Conservation (phyloP, 2,888 invertebrate species). For the Drosophila engyochracea region DNA sequence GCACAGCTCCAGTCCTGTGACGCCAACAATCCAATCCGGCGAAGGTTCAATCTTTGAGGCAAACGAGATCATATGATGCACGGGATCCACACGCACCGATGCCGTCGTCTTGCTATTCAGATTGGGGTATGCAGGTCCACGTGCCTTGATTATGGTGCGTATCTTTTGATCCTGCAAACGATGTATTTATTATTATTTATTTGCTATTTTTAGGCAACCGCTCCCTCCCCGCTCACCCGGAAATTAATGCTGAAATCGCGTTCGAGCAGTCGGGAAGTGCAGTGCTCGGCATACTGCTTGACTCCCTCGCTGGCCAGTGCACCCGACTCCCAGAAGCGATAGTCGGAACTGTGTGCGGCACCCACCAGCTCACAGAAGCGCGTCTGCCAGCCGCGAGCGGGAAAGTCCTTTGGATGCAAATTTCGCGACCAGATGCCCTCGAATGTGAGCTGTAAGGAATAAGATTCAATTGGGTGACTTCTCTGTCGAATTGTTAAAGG, state of each 20-base stretch:
- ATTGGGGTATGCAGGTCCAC: constrained; percentile 95
- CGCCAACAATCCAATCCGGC: constrained; percentile 99
- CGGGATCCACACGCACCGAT: constrained; percentile 95
- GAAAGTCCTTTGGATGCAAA: constrained; percentile 98
- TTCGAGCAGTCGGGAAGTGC: constrained; percentile 95
- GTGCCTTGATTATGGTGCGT: constrained; percentile 96
- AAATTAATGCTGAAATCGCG: constrained; percentile 94
- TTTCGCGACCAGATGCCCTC: constrained; percentile 98
- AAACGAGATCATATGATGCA: constrained; percentile 96
- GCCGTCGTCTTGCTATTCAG: constrained; percentile 93
- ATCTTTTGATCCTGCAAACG: constrained; percentile 90
- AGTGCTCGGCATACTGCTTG: constrained; percentile 96
- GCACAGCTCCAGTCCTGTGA: constrained; percentile 96
- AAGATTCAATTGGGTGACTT: not conserved
- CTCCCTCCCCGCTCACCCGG: constrained; percentile 51
- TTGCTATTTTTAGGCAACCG: not conserved
- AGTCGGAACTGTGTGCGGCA: constrained; percentile 94
- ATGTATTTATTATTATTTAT: not conserved
- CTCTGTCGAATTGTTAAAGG: not conserved
- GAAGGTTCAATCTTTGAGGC: constrained; percentile 98
- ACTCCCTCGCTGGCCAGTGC: constrained; percentile 94
- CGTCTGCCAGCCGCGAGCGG: constrained; percentile 93
- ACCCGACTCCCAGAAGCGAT: constrained; percentile 97
- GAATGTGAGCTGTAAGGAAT: constrained; percentile 89
- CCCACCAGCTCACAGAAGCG: constrained; percentile 99